A percentile compares a stretch with the other conserved stretches of the same genome.
phyloP scores from a whole-genome alignment of 2,113 vertebrate genomes.

The Potamarius usumacintae region DNA sequence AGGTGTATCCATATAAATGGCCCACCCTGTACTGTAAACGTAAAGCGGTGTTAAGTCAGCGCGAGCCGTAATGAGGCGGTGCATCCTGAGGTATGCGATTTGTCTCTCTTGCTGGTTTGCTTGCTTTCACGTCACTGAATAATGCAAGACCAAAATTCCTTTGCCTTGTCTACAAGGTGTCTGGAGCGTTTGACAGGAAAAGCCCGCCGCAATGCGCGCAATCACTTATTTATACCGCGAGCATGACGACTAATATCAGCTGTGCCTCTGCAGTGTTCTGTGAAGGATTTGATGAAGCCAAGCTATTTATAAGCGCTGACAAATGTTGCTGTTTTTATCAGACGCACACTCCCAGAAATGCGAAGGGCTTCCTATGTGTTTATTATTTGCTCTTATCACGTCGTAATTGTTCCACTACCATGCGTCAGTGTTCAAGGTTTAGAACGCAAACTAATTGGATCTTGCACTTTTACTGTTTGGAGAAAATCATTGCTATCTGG shows the following conservation, averaged over 20 bases:
- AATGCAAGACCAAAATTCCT: not conserved
- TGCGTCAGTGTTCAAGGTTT: not conserved
- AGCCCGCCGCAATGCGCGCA: not conserved
- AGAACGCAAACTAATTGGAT: not conserved
- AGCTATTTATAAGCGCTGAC: not conserved
- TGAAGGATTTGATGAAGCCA: not conserved
- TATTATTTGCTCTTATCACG: not conserved
- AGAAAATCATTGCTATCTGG: not conserved
- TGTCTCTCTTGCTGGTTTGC: not conserved
- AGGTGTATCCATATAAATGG: too few species aligned
- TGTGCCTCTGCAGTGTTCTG: not conserved
- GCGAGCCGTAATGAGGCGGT: not conserved
- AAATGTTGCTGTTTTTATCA: not conserved
- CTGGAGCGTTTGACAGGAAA: not conserved
- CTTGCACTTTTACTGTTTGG: not conserved
- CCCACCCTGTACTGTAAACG: conserved; percentile 9
- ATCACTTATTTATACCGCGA: not conserved
- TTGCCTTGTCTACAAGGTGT: not conserved
- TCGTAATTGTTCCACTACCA: not conserved
- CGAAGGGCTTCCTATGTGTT: not conserved
- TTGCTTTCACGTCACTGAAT: not conserved
- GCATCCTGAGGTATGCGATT: not conserved
- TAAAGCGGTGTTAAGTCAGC: conserved; percentile 2
- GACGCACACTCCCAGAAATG: not conserved
- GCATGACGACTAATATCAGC: not conserved